phyloP scores from a whole-genome alignment of 2,888 invertebrate species.

The Ectropis crepuscularia region DNA sequence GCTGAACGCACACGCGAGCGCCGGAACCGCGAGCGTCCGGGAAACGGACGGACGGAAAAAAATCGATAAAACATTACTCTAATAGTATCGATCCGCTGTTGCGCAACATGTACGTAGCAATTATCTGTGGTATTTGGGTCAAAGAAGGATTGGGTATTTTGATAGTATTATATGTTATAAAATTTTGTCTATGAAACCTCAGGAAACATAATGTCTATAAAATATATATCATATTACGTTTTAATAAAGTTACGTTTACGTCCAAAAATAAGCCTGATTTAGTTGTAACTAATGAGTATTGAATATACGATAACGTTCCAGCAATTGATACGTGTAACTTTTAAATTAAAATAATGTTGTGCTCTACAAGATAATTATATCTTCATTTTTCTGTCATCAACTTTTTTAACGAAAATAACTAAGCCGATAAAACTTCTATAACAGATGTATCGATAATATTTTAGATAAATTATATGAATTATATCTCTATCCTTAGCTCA shows the following conservation, averaged over 20 bases:
- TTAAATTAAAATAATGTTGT: too few relatives aligned
- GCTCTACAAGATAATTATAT: too few relatives aligned
- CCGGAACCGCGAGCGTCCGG: conserved; percentile 76
- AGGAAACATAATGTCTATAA: not conserved
- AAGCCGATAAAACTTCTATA: too few relatives aligned
- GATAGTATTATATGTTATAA: not conserved
- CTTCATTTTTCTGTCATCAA: too few relatives aligned
- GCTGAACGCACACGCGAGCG: conserved; percentile 66
- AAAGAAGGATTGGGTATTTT: conserved; percentile 6
- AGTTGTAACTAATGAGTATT: too few relatives aligned
- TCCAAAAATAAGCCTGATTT: too few relatives aligned
- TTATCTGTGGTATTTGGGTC: conserved; percentile 36
- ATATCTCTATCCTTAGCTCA: too few relatives aligned
- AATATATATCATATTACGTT: not conserved
- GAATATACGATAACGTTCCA: too few relatives aligned
- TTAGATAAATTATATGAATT: too few relatives aligned
- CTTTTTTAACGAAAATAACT: too few relatives aligned
- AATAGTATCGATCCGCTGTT: conserved; percentile 65
- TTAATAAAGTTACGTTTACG: not conserved
- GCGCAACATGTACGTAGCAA: conserved; percentile 53
- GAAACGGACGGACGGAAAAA: conserved; percentile 71
- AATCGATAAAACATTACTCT: conserved; percentile 56
- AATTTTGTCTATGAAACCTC: not conserved
- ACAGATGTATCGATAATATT: too few relatives aligned
- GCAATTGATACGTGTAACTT: too few relatives aligned